These are phyloP conservation scores for Adelges cooleyi DNA, from an alignment of 1,140 invertebrate genomes.

Conservation along the genomic window DNA sequence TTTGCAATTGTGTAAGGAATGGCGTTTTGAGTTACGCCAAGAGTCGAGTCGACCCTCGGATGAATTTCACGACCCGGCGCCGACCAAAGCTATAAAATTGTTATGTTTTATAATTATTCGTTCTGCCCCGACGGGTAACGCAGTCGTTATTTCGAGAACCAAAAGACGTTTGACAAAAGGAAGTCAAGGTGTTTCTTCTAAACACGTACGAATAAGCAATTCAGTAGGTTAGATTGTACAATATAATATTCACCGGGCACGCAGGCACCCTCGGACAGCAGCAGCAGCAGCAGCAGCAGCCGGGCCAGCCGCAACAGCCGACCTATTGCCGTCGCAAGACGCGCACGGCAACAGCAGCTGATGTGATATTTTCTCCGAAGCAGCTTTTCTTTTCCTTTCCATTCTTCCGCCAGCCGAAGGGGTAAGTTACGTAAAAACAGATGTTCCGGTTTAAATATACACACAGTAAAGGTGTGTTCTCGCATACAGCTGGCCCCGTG, in stretches of 20 bases:
- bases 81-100: too few species aligned
- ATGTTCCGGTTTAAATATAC: slow-evolving; percentile 15
- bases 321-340: not conserved
- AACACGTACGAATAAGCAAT: not conserved
- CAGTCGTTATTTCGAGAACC: too few species aligned
- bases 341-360: not conserved
- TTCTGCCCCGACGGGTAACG: too few species aligned
- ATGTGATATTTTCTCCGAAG: not conserved
- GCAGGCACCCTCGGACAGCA: not conserved
- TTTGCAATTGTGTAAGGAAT: too few species aligned
- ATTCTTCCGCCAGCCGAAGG: not conserved
- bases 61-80: too few species aligned
- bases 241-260: not conserved
- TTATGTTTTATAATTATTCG: too few species aligned
- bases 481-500: not conserved
- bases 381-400: slow-evolving; percentile 12
- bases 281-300: not conserved
- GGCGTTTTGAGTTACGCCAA: too few species aligned
- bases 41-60: too few species aligned
- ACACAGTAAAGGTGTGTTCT: not conserved
- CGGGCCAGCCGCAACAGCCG: not conserved
- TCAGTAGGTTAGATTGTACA: not conserved
- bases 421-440: slow-evolving; percentile 28
- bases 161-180: not conserved
- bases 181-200: slow-evolving; percentile 7